These are phyloP conservation scores for Synanthedon formicaeformis DNA, from an alignment of 2,888 invertebrate species.

Conservation along the genomic window DNA sequence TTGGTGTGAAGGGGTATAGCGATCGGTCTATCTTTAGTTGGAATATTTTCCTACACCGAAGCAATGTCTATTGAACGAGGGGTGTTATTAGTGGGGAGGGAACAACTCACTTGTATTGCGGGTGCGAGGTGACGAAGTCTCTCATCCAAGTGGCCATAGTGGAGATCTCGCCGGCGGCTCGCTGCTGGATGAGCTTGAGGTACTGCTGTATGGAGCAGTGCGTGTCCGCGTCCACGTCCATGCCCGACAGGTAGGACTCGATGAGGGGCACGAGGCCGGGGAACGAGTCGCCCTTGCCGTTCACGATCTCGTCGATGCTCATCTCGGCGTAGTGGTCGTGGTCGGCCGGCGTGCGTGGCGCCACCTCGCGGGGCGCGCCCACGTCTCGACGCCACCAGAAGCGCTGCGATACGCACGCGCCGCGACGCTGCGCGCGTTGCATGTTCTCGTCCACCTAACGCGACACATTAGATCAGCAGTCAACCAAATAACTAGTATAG, in stretches of 20 bases:
- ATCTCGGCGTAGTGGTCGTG: conserved; percentile 76
- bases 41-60: conserved; percentile 14
- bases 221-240: conserved; percentile 98
- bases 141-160: conserved; percentile 97
- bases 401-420: conserved; percentile 84
- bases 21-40: too few species aligned
- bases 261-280: conserved; percentile 96
- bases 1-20: too few species aligned
- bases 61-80: conserved; percentile 9
- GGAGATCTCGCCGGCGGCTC: conserved; percentile 88
- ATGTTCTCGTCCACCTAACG: conserved; percentile 92
- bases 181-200: conserved; percentile 88
- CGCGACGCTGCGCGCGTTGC: conserved; percentile 91
- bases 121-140: conserved; percentile 87
- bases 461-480: conserved; percentile 1
- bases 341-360: conserved; percentile 39
- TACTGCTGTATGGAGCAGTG: conserved; percentile 98
- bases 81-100: too few species aligned
- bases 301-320: conserved; percentile 96
- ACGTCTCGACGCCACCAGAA: conserved; percentile 95
- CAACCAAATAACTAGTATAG: too few species aligned
- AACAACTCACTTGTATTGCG: conserved; percentile 81
- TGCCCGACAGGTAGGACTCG: conserved; percentile 91
- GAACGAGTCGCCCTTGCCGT: conserved; percentile 93
- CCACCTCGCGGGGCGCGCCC: conserved; percentile 36